These are phyloP conservation scores for Coenonympha glycerion DNA, from an alignment of 2,888 invertebrate genomes.

Conservation along the genomic window DNA sequence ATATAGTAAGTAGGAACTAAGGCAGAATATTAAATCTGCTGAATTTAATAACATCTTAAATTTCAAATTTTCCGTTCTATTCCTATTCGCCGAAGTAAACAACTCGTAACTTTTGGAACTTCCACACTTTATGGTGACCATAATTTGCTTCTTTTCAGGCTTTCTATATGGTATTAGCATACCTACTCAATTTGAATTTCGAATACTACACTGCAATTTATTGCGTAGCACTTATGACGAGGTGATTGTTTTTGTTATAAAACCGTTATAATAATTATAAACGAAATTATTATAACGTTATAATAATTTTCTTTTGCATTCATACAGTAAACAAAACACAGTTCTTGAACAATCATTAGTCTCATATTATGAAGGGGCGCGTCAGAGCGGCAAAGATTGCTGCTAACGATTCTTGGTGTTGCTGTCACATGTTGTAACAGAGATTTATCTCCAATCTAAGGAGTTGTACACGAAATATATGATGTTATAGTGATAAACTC, in stretches of 20 bases:
- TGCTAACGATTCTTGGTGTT: conserved; percentile 13
- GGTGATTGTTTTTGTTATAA: too few relatives aligned
- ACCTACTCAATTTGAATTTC: too few relatives aligned
- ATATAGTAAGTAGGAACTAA: too few relatives aligned
- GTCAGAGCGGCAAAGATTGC: conserved; percentile 5
- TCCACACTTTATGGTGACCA: conserved; percentile 30
- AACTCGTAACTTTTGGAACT: conserved; percentile 28
- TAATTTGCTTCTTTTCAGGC: conserved; percentile 16
- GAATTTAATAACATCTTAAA: not conserved
- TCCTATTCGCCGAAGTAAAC: conserved; percentile 24
- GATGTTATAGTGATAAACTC: not conserved
- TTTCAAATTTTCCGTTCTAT: not conserved
- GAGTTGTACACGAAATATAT: not conserved
- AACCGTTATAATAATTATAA: too few relatives aligned
- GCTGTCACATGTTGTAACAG: conserved; percentile 8
- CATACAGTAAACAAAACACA: not conserved
- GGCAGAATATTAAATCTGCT: not conserved
- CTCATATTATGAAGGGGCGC: conserved; percentile 12
- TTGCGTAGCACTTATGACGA: too few relatives aligned
- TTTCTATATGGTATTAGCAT: not conserved
- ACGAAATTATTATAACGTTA: too few relatives aligned
- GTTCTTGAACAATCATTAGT: conserved; percentile 1
- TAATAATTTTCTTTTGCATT: too few relatives aligned
- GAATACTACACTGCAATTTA: too few relatives aligned
- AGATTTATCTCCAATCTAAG: not conserved